Evolutionary conservation across 2,888 invertebrate species (phyloP).

Genomic region (Ornithoptera priamus): DNA sequence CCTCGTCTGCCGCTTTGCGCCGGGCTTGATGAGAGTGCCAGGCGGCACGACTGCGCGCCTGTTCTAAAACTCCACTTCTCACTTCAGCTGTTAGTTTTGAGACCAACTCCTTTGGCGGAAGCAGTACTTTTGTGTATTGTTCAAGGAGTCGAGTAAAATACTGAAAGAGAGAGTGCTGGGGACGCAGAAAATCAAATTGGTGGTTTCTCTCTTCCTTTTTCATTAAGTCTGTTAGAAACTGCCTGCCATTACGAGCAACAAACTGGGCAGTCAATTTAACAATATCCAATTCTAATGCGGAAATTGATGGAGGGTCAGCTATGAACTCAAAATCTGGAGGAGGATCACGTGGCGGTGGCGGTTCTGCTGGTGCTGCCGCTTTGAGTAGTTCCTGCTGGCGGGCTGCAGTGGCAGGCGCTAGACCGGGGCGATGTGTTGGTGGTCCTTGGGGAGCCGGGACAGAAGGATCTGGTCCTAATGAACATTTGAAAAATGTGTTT

Average conservation of each 20-base stretch:
- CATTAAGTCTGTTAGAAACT: constrained; percentile 98
- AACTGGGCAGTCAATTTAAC: constrained; percentile 99
- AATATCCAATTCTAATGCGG: constrained; percentile 98
- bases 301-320: constrained; percentile 98
- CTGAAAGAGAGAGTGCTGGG: constrained; percentile 98
- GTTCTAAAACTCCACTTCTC: constrained; percentile 86
- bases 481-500: neutral
- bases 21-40: constrained; percentile 98
- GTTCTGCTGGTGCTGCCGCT: constrained; percentile 91
- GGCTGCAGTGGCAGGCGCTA: constrained; percentile 89
- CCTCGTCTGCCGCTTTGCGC: constrained; percentile 95
- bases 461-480: constrained; percentile 46
- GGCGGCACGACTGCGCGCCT: constrained; percentile 95
- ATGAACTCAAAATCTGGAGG: constrained; percentile 96
- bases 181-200: constrained; percentile 98
- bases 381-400: constrained; percentile 93
- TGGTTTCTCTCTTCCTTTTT: constrained; percentile 98
- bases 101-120: constrained; percentile 96
- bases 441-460: constrained; percentile 39
- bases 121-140: constrained; percentile 98
- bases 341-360: constrained; percentile 94
- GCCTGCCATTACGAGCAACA: constrained; percentile 98
- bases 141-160: constrained; percentile 99
- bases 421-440: constrained; percentile 67
- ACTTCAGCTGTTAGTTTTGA: constrained; percentile 89